phyloP scores from a whole-genome alignment of 1,140 invertebrate genomes.

The Atta texana region DNA sequence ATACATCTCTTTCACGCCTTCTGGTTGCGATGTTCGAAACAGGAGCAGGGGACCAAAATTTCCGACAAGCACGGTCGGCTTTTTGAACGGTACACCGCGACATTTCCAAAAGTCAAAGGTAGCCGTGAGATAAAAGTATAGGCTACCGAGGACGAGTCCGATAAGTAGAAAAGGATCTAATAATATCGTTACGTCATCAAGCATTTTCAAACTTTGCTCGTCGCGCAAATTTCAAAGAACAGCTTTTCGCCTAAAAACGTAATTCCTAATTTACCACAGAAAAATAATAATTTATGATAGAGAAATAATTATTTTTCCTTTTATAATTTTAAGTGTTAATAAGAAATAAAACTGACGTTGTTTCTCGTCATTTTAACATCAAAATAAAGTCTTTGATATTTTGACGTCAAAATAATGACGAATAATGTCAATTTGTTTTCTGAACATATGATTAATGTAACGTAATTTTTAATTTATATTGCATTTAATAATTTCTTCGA shows the following conservation, averaged over 20 bases:
- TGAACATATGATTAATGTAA: not conserved
- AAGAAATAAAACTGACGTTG: too few species aligned
- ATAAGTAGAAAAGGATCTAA: constrained; percentile 65
- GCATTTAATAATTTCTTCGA: not conserved
- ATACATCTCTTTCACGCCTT: constrained; percentile 82
- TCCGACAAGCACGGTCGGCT: constrained; percentile 85
- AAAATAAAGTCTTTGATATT: too few species aligned
- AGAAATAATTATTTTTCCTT: too few species aligned
- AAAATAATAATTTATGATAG: too few species aligned
- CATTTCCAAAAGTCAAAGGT: constrained; percentile 85
- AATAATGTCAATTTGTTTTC: too few species aligned
- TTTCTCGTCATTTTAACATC: too few species aligned
- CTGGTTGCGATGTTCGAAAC: constrained; percentile 79
- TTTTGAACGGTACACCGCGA: constrained; percentile 81
- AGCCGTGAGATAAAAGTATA: constrained; percentile 83
- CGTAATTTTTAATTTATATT: not conserved
- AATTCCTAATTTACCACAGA: not conserved
- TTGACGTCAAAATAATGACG: too few species aligned
- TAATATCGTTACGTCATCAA: constrained; percentile 31
- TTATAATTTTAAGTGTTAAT: too few species aligned
- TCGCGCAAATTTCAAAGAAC: not conserved
- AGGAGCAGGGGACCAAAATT: constrained; percentile 80
- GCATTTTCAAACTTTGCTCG: constrained; percentile 57
- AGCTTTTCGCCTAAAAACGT: not conserved
- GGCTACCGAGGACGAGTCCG: constrained; percentile 51